Conservation (phyloP, 1,140 invertebrate genomes). For the Trichoplusia ni region DNA sequence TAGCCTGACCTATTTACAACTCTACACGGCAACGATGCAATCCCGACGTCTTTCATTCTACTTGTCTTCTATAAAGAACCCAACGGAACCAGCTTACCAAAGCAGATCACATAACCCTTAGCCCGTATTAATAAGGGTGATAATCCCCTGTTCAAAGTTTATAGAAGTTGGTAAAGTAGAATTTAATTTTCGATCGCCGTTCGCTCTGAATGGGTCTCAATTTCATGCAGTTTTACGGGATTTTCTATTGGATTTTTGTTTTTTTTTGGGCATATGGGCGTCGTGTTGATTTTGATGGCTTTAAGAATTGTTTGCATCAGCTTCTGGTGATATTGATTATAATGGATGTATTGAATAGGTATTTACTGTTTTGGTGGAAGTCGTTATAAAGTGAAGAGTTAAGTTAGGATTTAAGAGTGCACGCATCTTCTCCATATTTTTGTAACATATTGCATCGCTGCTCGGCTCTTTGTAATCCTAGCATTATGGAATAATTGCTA, state of each 20-base stretch:
- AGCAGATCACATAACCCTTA: not conserved
- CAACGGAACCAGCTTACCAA: not conserved
- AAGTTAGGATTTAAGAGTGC: too few relatives aligned
- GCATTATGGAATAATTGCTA: too few relatives aligned
- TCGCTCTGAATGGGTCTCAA: slow-evolving; percentile 11
- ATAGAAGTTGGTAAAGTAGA: not conserved
- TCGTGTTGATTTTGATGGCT: not conserved
- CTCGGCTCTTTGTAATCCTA: too few relatives aligned
- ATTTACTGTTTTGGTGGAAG: too few relatives aligned
- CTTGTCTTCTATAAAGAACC: slow-evolving; percentile 21
- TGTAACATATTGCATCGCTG: too few relatives aligned
- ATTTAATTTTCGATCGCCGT: slow-evolving; percentile 8
- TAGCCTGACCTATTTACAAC: slow-evolving; percentile 8
- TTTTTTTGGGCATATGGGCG: not conserved
- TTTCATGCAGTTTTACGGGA: slow-evolving; percentile 12
- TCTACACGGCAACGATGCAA: not conserved
- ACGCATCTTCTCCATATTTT: too few relatives aligned
- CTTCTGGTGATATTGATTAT: too few relatives aligned
- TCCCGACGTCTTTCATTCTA: slow-evolving; percentile 5
- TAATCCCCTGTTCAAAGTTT: not conserved
- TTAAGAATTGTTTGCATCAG: too few relatives aligned
- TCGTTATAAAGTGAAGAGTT: too few relatives aligned
- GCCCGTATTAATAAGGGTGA: not conserved
- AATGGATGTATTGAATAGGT: too few relatives aligned
- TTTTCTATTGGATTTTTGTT: not conserved